Evolutionary conservation across 2,113 vertebrate species (phyloP).

Genomic region (Cyanoramphus novaezelandiae): DNA sequence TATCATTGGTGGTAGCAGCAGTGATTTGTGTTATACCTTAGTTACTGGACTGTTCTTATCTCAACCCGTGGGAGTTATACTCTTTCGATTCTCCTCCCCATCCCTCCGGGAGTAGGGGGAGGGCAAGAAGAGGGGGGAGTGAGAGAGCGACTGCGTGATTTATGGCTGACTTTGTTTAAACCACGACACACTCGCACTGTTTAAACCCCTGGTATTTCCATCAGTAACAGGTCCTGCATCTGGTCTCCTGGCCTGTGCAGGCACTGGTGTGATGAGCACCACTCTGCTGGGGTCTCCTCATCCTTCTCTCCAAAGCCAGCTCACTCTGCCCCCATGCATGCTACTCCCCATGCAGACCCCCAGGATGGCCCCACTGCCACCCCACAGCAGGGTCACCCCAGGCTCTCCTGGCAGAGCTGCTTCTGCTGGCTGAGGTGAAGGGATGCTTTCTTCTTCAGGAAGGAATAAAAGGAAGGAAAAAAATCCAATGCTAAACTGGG

Average conservation of each 20-base stretch:
- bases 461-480: not conserved
- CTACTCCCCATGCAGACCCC: not conserved
- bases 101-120: too few species aligned
- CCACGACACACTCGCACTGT: not conserved
- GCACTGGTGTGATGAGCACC: accelerated
- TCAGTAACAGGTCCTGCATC: not conserved
- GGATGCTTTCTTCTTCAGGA: not conserved
- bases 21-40: too few species aligned
- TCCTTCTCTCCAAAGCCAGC: not conserved
- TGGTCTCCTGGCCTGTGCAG: not conserved
- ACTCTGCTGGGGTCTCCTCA: not conserved
- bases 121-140: too few species aligned
- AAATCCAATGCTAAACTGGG: not conserved
- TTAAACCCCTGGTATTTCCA: not conserved
- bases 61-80: too few species aligned
- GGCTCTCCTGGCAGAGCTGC: not conserved
- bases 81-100: too few species aligned
- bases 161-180: too few species aligned
- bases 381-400: accelerated
- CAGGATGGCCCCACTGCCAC: not conserved
- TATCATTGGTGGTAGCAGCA: too few species aligned
- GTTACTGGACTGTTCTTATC: too few species aligned
- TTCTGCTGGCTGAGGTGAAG: not conserved
- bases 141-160: too few species aligned
- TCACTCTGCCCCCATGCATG: not conserved